Base-by-base conservation (phyloP, 2,797 vertebrate species). In the Falco peregrinus region DNA sequence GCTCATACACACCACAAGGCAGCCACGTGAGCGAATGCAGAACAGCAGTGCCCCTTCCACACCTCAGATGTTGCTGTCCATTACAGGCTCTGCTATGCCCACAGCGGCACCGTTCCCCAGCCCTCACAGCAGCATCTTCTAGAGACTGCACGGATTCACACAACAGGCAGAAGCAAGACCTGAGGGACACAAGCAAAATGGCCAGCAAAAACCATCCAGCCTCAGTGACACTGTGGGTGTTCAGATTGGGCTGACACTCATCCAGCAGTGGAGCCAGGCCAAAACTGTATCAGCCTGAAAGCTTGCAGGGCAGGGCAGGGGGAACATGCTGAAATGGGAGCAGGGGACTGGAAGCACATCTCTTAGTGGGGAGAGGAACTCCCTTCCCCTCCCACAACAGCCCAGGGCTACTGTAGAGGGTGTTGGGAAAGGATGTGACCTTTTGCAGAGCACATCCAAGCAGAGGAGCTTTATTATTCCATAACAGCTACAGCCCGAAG, bases 351-450 rank as follows among this genome's bases (percentile, higher is more conserved):
- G 70, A 87, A 95, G 68, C 29, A n/a, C 93, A 61, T 80, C 59
- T 90, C n/a, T 43, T 69, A 13, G 15, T 79, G 41, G 65, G 25
- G n/a, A 61, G 56, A 83, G 51, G 61, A 95, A 77, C 68, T 79
- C 88, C 87, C 70, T 80, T 87, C 16, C 43, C 57, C 65, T 89
- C 68, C 47, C 68, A 94, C 51, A 82, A 28, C 77, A 92, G 70
- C 85, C 85, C 71, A 31, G 63, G n/a, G 84, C 88, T 91, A 6
- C 91, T n/a, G 43, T 51, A 37, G n/a, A 91, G 39, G 50, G 64
- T 53, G 45, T 75, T 82, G 77, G 74, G 84, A 74, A 93, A 80
- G 91, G 93, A 78, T 90, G 45, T 90, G 90, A 95, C 84, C 68
- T 95, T 95, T 92, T 50, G 61, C 67, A 90, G 83, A 91, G 37